These are phyloP conservation scores for Nannoperca australis DNA, from an alignment of 2,797 vertebrate genomes.

Conservation along the genomic window DNA sequence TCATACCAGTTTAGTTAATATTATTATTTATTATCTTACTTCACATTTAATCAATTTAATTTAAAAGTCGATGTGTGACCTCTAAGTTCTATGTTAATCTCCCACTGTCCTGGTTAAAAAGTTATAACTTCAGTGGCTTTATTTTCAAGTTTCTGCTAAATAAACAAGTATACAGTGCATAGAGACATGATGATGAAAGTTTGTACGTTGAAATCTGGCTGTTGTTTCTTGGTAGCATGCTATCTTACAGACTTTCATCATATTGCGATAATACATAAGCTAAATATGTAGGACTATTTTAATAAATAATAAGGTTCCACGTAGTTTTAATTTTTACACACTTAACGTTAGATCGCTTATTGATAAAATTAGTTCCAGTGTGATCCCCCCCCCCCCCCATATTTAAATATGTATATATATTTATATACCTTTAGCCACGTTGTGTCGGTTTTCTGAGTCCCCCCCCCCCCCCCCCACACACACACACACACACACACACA, in stretches of 20 bases:
- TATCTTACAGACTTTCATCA: not conserved
- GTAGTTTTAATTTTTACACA: not conserved
- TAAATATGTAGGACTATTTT: not conserved
- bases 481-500: no score
- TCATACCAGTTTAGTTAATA: not conserved
- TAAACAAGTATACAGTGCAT: not conserved
- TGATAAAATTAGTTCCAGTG: not conserved
- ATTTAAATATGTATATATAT: no score
- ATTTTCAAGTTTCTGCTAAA: not conserved
- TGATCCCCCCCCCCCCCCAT: no score
- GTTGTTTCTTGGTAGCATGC: not conserved
- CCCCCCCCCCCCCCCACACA: no score
- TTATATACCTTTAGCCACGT: not conserved
- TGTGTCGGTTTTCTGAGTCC: no score
- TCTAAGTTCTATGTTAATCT: not conserved
- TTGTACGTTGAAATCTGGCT: not conserved
- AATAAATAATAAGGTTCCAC: not conserved
- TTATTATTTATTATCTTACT: no score
- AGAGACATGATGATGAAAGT: not conserved
- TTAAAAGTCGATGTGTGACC: not conserved
- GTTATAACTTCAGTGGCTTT: not conserved
- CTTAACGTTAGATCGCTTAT: not conserved
- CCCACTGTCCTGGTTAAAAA: not conserved
- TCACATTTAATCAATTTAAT: not conserved
- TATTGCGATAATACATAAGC: not conserved